phyloP scores from a whole-genome alignment of 2,113 vertebrate genomes.

The Nesoenas mayeri region DNA sequence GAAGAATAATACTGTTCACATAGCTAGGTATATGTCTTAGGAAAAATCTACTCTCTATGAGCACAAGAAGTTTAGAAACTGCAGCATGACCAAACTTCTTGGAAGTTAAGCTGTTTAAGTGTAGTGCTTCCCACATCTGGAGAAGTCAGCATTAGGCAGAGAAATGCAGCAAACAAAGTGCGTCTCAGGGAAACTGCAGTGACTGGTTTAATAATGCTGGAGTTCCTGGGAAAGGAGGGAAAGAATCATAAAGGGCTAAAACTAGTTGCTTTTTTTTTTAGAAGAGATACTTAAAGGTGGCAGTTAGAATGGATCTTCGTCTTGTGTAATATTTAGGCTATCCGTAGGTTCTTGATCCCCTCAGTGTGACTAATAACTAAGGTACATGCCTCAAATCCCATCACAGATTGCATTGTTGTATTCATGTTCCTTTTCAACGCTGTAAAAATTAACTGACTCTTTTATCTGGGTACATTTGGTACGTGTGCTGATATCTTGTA shows the following conservation, averaged over 20 bases:
- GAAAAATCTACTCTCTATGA: neutral
- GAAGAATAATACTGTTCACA: neutral
- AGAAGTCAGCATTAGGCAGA: neutral
- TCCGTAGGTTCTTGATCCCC: neutral
- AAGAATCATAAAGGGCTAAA: neutral
- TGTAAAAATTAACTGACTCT: slow-evolving; percentile 22
- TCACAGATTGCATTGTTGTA: neutral
- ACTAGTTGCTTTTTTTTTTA: neutral
- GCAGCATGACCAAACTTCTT: neutral
- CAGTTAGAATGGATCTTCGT: neutral
- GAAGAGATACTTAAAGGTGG: neutral
- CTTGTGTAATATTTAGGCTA: neutral
- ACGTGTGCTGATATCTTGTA: neutral
- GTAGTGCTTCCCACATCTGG: neutral
- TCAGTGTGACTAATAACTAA: neutral
- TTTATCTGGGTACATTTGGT: slow-evolving; percentile 41
- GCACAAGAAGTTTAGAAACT: neutral
- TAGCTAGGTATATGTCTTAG: accelerated
- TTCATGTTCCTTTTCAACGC: neutral
- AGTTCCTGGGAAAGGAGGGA: neutral
- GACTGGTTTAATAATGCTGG: neutral
- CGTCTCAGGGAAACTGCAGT: neutral
- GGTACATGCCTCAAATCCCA: neutral
- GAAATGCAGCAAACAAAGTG: neutral
- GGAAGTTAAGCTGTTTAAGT: neutral